These are phyloP conservation scores for Ascaphus truei DNA, from an alignment of 2,113 vertebrate genomes.

Conservation along the genomic window DNA sequence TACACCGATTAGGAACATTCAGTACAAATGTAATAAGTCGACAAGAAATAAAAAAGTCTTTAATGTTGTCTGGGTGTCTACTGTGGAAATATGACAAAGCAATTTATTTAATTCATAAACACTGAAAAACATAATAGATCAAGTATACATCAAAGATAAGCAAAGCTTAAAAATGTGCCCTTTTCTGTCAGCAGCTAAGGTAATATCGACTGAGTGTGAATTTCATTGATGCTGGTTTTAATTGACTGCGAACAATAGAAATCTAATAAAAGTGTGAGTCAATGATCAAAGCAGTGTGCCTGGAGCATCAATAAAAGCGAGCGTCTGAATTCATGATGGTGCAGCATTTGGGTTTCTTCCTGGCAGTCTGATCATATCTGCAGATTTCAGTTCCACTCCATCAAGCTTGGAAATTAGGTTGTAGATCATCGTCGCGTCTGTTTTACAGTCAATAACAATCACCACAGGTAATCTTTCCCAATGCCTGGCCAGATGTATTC, in stretches of 20 bases:
- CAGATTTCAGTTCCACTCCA: slow-evolving; percentile 32
- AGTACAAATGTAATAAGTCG: too few relatives aligned
- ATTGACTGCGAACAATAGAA: slow-evolving; percentile 1
- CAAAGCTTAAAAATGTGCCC: too few relatives aligned
- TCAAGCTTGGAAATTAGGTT: slow-evolving; percentile 44
- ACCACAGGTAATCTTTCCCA: slow-evolving; percentile 27
- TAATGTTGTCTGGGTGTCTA: too few relatives aligned
- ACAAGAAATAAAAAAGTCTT: too few relatives aligned
- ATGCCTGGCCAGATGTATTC: slow-evolving; percentile 11
- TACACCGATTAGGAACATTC: too few relatives aligned
- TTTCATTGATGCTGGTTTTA: not conserved
- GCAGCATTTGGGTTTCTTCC: slow-evolving; percentile 9
- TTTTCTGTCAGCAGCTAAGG: not conserved
- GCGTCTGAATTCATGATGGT: not conserved
- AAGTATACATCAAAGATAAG: too few relatives aligned
- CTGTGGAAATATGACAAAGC: too few relatives aligned
- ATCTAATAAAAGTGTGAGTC: not conserved
- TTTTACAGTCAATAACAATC: slow-evolving; percentile 9
- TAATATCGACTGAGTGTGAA: not conserved
- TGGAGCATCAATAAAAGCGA: slow-evolving; percentile 6
- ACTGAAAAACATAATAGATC: too few relatives aligned
- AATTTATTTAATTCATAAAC: too few relatives aligned
- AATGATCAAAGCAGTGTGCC: not conserved
- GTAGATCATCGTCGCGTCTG: slow-evolving; percentile 34
- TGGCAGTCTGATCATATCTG: not conserved